Base-by-base conservation (phyloP, 2,888 invertebrate species). In the Gymnocheta viridis region DNA sequence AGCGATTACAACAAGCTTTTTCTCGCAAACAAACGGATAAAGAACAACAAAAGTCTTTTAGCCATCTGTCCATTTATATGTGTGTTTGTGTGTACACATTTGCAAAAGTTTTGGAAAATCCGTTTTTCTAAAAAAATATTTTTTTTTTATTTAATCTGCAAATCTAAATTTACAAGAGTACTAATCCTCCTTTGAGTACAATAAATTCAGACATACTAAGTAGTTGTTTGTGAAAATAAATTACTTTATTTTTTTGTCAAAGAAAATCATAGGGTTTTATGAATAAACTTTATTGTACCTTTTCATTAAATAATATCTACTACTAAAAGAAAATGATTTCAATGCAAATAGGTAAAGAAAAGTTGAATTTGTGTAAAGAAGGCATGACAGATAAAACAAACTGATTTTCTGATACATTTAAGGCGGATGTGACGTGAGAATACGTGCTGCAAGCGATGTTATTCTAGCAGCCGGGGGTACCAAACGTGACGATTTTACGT, bases 151-250 rank as follows among this genome's bases (percentile, higher is more conserved):
- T 44, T 35, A 47, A 58, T 32, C 24, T 58, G 56, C 35, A 77
- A 58, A 77, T 66, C 56, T 66, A 56, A 51, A 41, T 64, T 49
- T 69, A 41, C 78, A 60, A 51, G 19, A 38, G 4, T 10, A 49
- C 32, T 60, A 69, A 69, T 78, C 78, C 51, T 60, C 60, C 41
- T 78, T 62, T 24, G 69, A 38, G 69, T 4, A 62, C 49, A 69
- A 78, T 54, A 70, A 67, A 69, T 60, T 22, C 22, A 7, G 4
- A 12, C 4, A 24, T 24, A 54, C 29, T 56, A 19, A 9, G 27
- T 14, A 22, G n/a, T 32, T 4, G n/a, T 41, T 41, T 54, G 4
- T 4, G 1, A n/a, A 19, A 24, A 56, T 29, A 17, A 41, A 17
- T 29, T 41, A 29, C 2, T 38, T 4, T 49, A 32, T 17, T 14